phyloP scores from a whole-genome alignment of 2,113 vertebrate genomes.

The Trematomus loennbergii region DNA sequence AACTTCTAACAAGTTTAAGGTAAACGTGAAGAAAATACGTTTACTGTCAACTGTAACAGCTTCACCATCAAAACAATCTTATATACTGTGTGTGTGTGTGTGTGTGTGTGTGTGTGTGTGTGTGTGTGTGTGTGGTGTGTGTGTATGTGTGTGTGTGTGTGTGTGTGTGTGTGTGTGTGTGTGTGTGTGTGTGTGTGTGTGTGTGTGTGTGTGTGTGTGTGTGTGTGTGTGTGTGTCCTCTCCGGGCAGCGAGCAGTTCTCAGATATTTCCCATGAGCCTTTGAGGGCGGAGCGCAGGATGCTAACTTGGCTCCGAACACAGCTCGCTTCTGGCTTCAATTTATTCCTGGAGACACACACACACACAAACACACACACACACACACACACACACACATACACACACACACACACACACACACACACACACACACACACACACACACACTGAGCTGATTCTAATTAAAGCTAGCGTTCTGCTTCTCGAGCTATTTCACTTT shows the following conservation, averaged over 20 bases:
- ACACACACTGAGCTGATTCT: constrained; percentile 74
- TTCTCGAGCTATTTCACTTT: constrained; percentile 73
- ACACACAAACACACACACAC: constrained; percentile 23
- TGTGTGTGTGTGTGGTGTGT: neutral
- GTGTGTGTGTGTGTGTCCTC: constrained; percentile 5
- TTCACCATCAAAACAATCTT: no score
- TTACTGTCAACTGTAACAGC: no score
- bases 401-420: constrained; percentile 32
- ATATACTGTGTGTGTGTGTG: neutral
- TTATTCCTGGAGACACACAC: constrained; percentile 83
- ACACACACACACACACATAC: constrained; percentile 27
- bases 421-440: constrained; percentile 27
- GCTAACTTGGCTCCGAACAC: constrained; percentile 80
- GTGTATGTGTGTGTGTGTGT: neutral
- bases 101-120: constrained; percentile 1
- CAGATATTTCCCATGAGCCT: constrained; percentile 81
- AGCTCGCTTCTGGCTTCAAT: constrained; percentile 88
- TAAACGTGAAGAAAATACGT: no score
- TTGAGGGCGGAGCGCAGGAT: constrained; percentile 80
- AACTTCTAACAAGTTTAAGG: no score
- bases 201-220: neutral
- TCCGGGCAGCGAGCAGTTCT: constrained; percentile 45
- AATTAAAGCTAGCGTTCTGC: constrained; percentile 82
- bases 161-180: neutral
- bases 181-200: neutral